Evolutionary conservation across 1,140 invertebrate genomes (phyloP), one percentile per base, ranked within the genome.

Genomic region (Neoseiulus cucumeris): DNA sequence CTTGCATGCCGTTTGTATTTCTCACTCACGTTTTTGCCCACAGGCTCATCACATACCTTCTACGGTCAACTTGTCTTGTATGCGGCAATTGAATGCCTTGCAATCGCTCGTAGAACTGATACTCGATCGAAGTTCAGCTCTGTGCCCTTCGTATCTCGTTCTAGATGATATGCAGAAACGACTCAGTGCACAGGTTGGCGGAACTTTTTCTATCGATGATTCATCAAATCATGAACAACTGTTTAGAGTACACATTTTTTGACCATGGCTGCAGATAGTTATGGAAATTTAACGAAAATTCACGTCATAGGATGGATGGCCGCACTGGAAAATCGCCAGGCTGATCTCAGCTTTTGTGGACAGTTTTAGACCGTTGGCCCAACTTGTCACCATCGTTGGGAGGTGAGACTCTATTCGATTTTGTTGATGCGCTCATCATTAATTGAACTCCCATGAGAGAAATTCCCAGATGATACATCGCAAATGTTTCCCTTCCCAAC

Each of bases 71-170:
- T 59, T 59, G 51, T 59, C 51, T 20, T 59, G 51, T 25, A 59
- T 59, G 51, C 51, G 51, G 33, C 51, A 59, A 9, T 20, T 59
- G 22, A 25, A 59, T 29, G 51, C 33, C 14, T 20, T 65, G 33
- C 67, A 71, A 5, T 67, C 78, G 75, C 72, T 94, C 2, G 81
- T 94, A 59, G 82, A 86, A 70, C 85, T 87, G 70, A 93, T 96
- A 70, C 89, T 96, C 77, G 88, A 96, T 74, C 79, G 92, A 30
- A 89, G 92, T 77, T 85, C 86, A 4, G 92, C 89, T 72, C 77
- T 97, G 9, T 76, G 96, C 44, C 93, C 93, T 14, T 88, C 86
- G 20, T 95, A 95, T 75, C 88, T 97, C 69, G 87, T 95, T 68
- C 85, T 93, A 0, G 94, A 91, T 76, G 91, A 96, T 78, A 85